Base-by-base conservation (phyloP, 2,113 vertebrate species). In the Centropus unirufus region DNA sequence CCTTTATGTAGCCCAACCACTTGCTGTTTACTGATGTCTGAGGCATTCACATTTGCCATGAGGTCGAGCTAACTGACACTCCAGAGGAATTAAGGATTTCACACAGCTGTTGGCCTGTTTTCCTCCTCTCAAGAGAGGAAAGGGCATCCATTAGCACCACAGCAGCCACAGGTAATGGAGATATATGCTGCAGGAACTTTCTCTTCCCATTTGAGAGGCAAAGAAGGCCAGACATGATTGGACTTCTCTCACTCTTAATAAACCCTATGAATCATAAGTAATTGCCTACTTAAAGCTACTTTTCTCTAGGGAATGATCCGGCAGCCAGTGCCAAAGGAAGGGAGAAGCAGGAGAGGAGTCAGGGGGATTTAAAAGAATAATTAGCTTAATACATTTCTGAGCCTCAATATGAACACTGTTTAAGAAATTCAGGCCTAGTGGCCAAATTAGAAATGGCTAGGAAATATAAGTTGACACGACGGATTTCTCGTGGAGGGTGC, bases 281-380 rank as follows among this genome's bases (percentile, higher is more conserved):
- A 97, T 97, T 95, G 94, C 86, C 95, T 97, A 21, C 94, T 96
- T 96, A 95, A 85, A 91, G 83, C 88, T 87, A 15, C 81, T 93
- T 59, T 82, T 89, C 93, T 96, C 93, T 79, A 26, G 83, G 93
- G 91, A 96, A 92, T 80, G 79, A 94, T 96, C 51, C 0, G 34
- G 89, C 86, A 93, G 83, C 88, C 2, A 0, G 73, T 0, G 3
- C 92, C 86, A 89, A 87, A 94, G 66, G 69, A 97, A 90, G 26
- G 42, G 34, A 69, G 83, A 54, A 94, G 90, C 58, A 73, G 70
- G 30, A 90, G 79, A 44, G 39, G 30, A 23, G 3, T 1, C 1
- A 0, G 52, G 58, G n/a, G 30, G 68, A 83, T 93, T 90, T 88
- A 73, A 95, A 89, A 92, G 80, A 94, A 91, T 94, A 93, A 93